Evolutionary conservation across 2,888 invertebrate genomes (phyloP), one percentile per base, ranked within the genome.

Genomic region (Nemapogon koenigi): DNA sequence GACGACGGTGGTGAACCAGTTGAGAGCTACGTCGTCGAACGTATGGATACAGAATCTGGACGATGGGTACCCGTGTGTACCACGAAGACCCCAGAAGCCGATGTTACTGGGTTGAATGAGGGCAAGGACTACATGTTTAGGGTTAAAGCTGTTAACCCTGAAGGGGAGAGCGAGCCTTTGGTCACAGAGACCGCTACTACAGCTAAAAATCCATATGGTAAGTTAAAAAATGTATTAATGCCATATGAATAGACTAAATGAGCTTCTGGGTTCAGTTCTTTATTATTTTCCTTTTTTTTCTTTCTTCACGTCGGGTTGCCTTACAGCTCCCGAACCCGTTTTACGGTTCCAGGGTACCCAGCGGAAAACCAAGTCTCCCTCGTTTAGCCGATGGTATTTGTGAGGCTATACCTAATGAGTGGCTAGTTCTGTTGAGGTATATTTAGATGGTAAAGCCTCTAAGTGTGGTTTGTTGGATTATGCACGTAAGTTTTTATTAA

Each of bases 71-170:
- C 94, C 2, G 94, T 95, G 4, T 89, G 90, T 39, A 91, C 89
- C 16, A 85, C 87, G 17, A 90, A 89, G 61, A 80, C 79, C 22
- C 92, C 93, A 0, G 91, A 93, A 57, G 91, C 91, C 32, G 91
- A 93, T 51, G 90, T 91, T 51, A 85, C 88, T 1, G 97, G 97
- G 1, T 81, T 99, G 15, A 93, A 93, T 48, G 97, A 98, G 78
- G 98, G 98, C 50, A 96, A 97, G 65, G 94, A 97, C 58, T 99
- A 99, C 68, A 85, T 94, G 75, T 99, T 99, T 86, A 84, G 99
- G 42, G 97, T 99, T 0, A 94, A 94, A 60, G 99, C 99, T 11
- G 90, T 97, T 22, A 98, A 98, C 58, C 86, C 91, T 15, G 95
- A 97, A 65, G 99, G 99, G 14, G 94, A 94, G 65, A 97, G 97